Base-by-base conservation (phyloP, 1,140 invertebrate genomes). In the Schmidtea mediterranea region DNA sequence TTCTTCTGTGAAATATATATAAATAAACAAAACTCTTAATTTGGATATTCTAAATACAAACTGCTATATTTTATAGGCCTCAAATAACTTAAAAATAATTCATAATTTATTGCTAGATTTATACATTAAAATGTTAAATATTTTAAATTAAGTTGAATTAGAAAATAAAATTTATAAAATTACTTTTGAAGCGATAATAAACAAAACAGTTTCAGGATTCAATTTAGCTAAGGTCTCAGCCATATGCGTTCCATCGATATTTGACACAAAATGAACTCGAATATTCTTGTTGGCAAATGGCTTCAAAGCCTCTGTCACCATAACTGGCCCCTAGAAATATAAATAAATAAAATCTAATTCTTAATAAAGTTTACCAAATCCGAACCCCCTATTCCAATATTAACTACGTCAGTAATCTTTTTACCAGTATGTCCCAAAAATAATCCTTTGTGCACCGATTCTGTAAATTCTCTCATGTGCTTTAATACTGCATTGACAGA, bases 361-460 rank as follows among this genome's bases (percentile, higher is more conserved):
- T 36, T 1, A 16, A n/a, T 1, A 46, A 65, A n/a, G n/a, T n/a
- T n/a, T 67, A 78, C 77, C 58, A 98, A 69, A 73, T 98, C 92
- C 5, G 90, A 97, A 22, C 92, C 92, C 47, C 92, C 92, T 59
- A 98, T 98, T 46, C 92, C 92, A 71, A 98, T 97, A 64, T 98
- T 98, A 22, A 98, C 80, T 43, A 98, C 81, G 72, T 97, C 89
- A 50, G 81, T 87, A 43, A 98, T 95, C 49, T 76, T 62, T 67
- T 94, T 84, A 9, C 86, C 87, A 2, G 83, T 86, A 61, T 80
- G 92, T 26, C 87, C 80, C 58, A 73, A 73, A 80, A 80, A 83
- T 54, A 71, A 54, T 41, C 78, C 77, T 21, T 62, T 68, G 51
- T 76, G 71, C 1, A 82, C 70, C 64, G 73, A 37, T 1, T 65